Evolutionary conservation across 2,888 invertebrate genomes (phyloP), one percentile per base, ranked within the genome.

Genomic region (Pachliopta kotzebuea): DNA sequence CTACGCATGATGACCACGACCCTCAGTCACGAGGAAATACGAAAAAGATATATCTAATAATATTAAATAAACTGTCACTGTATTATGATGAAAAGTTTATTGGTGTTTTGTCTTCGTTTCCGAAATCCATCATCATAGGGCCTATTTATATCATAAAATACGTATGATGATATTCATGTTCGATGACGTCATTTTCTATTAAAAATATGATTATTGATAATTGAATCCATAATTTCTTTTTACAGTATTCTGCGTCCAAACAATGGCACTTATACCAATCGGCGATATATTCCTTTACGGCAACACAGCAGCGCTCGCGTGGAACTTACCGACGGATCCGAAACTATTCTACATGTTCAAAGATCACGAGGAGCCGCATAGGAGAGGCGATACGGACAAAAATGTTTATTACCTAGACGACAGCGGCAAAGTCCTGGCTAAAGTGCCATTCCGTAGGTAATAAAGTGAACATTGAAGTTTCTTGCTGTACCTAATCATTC

Each of bases 291-390:
- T 95, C 72, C 93, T 95, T 9, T 88, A 94, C 68, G 95, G 95
- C 3, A 92, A 93, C 64, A 96, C 96, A 0, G 95, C 95, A 0
- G 95, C 95, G 1, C 81, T 96, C 65, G 96, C 96, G 2, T 96
- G 95, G 94, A 93, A 92, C 70, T 79, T 96, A 26, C 96, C 96
- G 0, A 92, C 94, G 49, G 93, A 94, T 60, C 93, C 89, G 0
- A 77, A 78, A 24, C 70, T 81, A 14, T 72, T 89, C 6, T 71
- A 81, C 50, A 79, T 81, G 71, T 74, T 91, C 6, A 88, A 84
- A 26, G 74, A 84, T 1, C 74, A 79, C 4, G 78, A 80, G 4
- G 71, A 72, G n/a, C 76, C 78, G 0, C 74, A 83, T 11, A 75
- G 85, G 37, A 81, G 90, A 68, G 78, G 72, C 0, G 86, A 90